A percentile compares a stretch with the other conserved stretches of the same genome.
These are phyloP conservation scores for Typhlomys cinereus DNA, from an alignment of 2,113 vertebrate species.

Conservation along the genomic window DNA sequence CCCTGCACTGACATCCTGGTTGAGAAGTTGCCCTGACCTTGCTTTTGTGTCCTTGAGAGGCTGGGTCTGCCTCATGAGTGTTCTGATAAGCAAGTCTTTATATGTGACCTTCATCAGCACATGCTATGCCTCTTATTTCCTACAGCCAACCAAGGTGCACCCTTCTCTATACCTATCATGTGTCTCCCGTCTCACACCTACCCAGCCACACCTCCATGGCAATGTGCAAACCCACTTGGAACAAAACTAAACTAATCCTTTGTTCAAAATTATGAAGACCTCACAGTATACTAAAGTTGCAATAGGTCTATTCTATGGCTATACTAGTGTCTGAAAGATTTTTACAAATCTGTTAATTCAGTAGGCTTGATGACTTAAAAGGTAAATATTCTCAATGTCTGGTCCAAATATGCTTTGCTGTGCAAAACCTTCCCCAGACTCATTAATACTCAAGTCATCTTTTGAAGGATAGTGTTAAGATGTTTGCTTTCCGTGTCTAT, in stretches of 20 bases:
- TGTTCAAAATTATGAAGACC: slow-evolving; percentile 17
- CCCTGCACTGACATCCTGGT: not conserved
- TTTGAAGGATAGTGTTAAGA: not conserved
- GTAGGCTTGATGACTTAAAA: not conserved
- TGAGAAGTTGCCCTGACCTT: not conserved
- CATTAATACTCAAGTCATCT: not conserved
- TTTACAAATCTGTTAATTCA: not conserved
- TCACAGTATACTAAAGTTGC: not conserved
- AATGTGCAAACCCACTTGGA: not conserved
- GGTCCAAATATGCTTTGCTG: not conserved
- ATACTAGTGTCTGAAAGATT: not conserved
- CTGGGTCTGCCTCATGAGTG: not conserved
- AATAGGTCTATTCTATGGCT: not conserved
- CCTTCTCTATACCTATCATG: not conserved
- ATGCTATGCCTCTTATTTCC: not conserved
- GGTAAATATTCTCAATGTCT: not conserved
- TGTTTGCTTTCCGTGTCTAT: not conserved
- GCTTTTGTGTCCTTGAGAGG: no score
- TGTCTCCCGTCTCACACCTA: not conserved
- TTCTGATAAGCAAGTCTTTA: not conserved
- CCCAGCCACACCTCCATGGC: not conserved
- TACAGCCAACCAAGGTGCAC: no score
- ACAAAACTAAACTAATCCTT: not conserved
- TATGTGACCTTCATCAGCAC: not conserved
- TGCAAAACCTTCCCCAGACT: not conserved